A percentile compares a stretch with the other conserved stretches of the same genome.
Conservation (phyloP, 1,140 invertebrate genomes). For the Sesamia nonagrioides region DNA sequence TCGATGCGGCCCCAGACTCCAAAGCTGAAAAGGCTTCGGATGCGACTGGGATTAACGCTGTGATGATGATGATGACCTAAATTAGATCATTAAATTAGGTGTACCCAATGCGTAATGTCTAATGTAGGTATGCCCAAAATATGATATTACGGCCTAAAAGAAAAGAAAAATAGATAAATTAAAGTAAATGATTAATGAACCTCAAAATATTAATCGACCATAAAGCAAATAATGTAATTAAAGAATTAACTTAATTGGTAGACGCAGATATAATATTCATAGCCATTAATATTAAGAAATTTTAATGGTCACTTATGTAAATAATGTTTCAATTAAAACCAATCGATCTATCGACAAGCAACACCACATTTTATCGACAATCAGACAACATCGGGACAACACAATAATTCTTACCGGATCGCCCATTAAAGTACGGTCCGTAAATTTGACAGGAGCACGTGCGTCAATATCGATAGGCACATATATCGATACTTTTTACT, state of each 20-base stretch:
- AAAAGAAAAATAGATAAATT: background rate
- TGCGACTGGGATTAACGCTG: no score
- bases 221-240: background rate
- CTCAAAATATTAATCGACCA: background rate
- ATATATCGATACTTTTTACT: conserved; percentile 57
- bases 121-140: no score
- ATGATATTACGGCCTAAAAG: no score
- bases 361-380: conserved; percentile 43
- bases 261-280: background rate
- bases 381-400: conserved; percentile 28
- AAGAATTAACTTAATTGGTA: background rate
- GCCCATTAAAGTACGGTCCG: conserved; percentile 54
- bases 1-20: no score
- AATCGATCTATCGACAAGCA: conserved; percentile 46
- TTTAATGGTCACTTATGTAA: background rate
- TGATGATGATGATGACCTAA: no score
- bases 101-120: no score
- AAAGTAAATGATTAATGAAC: background rate
- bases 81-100: no score
- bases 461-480: conserved; percentile 55
- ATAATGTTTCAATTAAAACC: conserved; percentile 39
- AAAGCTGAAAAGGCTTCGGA: no score
- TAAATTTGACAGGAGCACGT: conserved; percentile 62
- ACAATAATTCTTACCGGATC: conserved; percentile 43
- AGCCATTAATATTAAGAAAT: background rate